These are phyloP conservation scores for Sabatieria punctata DNA, from an alignment of 2,888 invertebrate species.

Conservation along the genomic window DNA sequence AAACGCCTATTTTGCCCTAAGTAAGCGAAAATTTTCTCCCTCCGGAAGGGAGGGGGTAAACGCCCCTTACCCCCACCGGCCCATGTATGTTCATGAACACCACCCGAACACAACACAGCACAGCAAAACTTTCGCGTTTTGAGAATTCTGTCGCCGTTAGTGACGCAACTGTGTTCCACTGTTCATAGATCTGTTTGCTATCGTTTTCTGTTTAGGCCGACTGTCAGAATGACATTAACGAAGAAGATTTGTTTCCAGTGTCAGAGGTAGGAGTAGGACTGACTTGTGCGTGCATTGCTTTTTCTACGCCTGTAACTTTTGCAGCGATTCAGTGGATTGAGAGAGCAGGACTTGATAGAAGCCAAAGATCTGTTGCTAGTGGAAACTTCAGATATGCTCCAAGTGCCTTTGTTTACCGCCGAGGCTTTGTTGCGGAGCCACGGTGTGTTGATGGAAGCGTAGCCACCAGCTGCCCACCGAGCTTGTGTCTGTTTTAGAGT, in stretches of 20 bases:
- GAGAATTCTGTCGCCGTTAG: too few relatives aligned
- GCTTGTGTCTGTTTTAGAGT: constrained; percentile 43
- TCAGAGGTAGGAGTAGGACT: constrained; percentile 4
- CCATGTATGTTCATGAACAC: too few relatives aligned
- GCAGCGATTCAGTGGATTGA: constrained; percentile 36
- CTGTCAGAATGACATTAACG: constrained; percentile 1
- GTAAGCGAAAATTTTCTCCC: too few relatives aligned
- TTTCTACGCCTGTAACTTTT: background rate
- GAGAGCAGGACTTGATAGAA: constrained; percentile 51
- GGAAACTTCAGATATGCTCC: constrained; percentile 53
- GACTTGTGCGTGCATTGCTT: background rate
- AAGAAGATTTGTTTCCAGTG: constrained; percentile 9
- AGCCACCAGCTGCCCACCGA: background rate
- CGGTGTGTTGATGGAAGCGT: constrained; percentile 38
- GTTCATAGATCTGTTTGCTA: too few relatives aligned
- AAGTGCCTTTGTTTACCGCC: constrained; percentile 50
- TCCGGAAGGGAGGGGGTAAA: too few relatives aligned
- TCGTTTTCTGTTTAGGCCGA: background rate
- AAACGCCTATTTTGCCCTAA: too few relatives aligned
- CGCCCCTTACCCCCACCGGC: too few relatives aligned
- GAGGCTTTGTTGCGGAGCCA: constrained; percentile 49
- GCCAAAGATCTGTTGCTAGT: constrained; percentile 51
- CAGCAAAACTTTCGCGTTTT: too few relatives aligned
- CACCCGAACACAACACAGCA: too few relatives aligned
- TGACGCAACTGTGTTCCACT: too few relatives aligned